Percentiles rank a stretch among this genome's conserved stretches.
Conservation (phyloP, 1,140 invertebrate species). For the Drepana arcuata region DNA sequence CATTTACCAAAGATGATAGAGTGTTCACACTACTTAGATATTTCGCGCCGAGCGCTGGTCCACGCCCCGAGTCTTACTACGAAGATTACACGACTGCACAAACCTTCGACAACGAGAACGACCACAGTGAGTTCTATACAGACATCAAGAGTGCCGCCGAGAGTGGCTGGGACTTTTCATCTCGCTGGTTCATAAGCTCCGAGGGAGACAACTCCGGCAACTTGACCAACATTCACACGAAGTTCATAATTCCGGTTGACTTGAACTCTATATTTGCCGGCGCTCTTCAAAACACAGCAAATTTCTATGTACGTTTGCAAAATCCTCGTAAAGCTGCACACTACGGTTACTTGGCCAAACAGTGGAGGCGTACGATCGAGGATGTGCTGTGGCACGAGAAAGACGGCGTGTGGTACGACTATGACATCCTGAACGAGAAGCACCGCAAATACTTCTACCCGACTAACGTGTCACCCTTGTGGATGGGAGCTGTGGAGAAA, state of each 20-base stretch:
- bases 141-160: conserved; percentile 86
- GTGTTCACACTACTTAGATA: conserved; percentile 74
- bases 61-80: conserved; percentile 86
- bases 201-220: conserved; percentile 67
- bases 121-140: conserved; percentile 74
- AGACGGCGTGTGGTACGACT: conserved; percentile 84
- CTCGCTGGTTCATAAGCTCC: conserved; percentile 81
- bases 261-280: conserved; percentile 86
- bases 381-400: conserved; percentile 81
- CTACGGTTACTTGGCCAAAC: conserved; percentile 76
- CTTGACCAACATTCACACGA: conserved; percentile 73
- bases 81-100: conserved; percentile 66
- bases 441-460: conserved; percentile 77
- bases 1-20: conserved; percentile 69
- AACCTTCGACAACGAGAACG: conserved; percentile 35
- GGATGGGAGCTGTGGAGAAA: conserved; percentile 68
- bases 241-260: conserved; percentile 86
- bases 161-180: conserved; percentile 91
- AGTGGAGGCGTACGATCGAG: conserved; percentile 71
- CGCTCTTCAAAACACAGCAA: conserved; percentile 61
- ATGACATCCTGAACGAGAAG: conserved; percentile 64
- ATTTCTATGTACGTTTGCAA: conserved; percentile 58
- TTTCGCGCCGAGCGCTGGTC: conserved; percentile 73
- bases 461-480: conserved; percentile 83
- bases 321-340: conserved; percentile 31